These are phyloP conservation scores for Chironomus tepperi DNA, from an alignment of 1,140 invertebrate genomes.

Conservation along the genomic window DNA sequence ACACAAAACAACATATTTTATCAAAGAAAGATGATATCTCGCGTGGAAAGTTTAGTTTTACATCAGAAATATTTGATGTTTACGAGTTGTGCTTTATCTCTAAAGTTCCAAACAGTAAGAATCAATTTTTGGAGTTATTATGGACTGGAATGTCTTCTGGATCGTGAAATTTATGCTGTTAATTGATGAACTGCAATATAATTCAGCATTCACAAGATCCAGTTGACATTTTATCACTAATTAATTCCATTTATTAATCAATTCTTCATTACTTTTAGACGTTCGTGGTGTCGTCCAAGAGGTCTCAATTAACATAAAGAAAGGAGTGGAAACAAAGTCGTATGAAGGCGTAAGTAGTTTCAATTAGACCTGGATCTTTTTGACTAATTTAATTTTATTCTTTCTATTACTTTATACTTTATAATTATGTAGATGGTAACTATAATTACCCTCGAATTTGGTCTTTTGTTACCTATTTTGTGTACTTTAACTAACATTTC, in stretches of 20 bases:
- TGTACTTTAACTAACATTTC: not conserved
- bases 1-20: conserved; percentile 90
- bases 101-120: conserved; percentile 67
- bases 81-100: conserved; percentile 96
- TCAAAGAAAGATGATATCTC: conserved; percentile 81
- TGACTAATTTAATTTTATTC: conserved; percentile 20
- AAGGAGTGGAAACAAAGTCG: conserved; percentile 94
- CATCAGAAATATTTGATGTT: conserved; percentile 92
- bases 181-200: too few species aligned
- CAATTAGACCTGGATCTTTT: conserved; percentile 17
- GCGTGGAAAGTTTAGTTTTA: conserved; percentile 95
- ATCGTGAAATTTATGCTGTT: too few species aligned
- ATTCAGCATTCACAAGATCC: too few species aligned
- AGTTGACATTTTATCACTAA: too few species aligned
- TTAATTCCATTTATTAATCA: conserved; percentile 31
- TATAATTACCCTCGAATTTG: not conserved
- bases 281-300: conserved; percentile 74
- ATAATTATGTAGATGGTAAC: conserved; percentile 13
- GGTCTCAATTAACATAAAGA: conserved; percentile 77
- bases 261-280: conserved; percentile 50
- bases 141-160: too few species aligned
- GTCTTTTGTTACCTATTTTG: not conserved
- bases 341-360: conserved; percentile 83
- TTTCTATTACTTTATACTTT: not conserved
- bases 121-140: conserved; percentile 44